Percentiles rank a stretch among this genome's conserved stretches.
Evolutionary conservation across 30 jellyfish, hydroid and myxozoan genomes (phyloP).

Genomic region (Turritopsis rubra): DNA sequence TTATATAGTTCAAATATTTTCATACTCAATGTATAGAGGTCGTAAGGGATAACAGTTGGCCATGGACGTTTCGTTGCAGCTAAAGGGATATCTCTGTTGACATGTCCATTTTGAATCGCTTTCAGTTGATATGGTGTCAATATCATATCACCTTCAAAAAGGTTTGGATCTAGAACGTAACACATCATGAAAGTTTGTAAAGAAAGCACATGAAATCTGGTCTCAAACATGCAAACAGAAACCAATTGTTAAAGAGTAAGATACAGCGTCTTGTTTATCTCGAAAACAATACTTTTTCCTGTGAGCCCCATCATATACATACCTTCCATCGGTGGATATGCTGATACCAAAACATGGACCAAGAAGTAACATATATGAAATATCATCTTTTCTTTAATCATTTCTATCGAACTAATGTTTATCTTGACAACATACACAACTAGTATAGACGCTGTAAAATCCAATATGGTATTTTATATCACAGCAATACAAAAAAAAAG

Average conservation of each 20-base stretch:
- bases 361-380: not conserved
- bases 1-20: not conserved
- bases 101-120: slow-evolving; percentile 40
- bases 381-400: not conserved
- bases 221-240: no score
- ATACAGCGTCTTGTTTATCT: no score
- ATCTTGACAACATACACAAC: no score
- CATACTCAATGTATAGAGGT: not conserved
- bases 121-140: slow-evolving; percentile 10
- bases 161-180: slow-evolving; percentile 56
- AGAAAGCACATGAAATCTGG: no score
- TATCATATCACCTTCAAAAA: slow-evolving; percentile 66
- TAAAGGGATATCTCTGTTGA: slow-evolving; percentile 50
- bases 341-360: not conserved
- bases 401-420: no score
- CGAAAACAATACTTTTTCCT: no score
- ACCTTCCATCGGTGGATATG: not conserved
- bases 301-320: not conserved
- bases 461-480: no score
- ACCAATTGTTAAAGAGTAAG: no score
- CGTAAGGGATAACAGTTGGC: slow-evolving; percentile 54
- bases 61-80: slow-evolving; percentile 62
- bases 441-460: no score
- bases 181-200: not conserved
- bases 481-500: no score